Base-by-base conservation (phyloP, 2,113 vertebrate species). In the Connochaetes taurinus region DNA sequence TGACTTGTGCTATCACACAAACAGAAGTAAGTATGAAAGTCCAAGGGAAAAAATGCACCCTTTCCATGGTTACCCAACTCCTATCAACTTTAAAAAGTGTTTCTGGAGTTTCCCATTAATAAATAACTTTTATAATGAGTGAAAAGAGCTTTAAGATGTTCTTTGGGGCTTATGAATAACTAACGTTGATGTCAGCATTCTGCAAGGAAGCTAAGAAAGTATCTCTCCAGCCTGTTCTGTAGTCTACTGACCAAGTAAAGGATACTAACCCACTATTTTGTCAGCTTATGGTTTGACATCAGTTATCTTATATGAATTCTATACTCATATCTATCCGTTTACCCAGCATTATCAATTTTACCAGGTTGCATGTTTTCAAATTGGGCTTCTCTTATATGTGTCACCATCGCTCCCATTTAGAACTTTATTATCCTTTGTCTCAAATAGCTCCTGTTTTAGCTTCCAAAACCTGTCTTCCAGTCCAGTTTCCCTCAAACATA, bases 71-170 rank as follows among this genome's bases (percentile, higher is more conserved):
- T 89, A 89, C 6, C 0, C 0, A 7, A 50, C 7, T 90, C 40
- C 58, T 29, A n/a, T 5, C 82, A 97, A 45, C 0, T 0, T 87
- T 91, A 81, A 52, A 90, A 29, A 96, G 25, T 43, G 80, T 36
- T 80, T 84, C 84, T 74, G 6, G 47, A 86, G 52, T 80, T 62
- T 97, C 86, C 96, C 45, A 53, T 78, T 85, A 96, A 85, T 36
- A 93, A 96, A 86, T 62, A 16, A 90, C 71, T 95, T 93, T 71
- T 67, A 87, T 90, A 91, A 94, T 91, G 83, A 89, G 91, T 96
- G 58, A 40, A 91, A 95, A 71, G 36, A 21, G 7, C 9, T 95
- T 97, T 29, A 91, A 50, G 74, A 88, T 83, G 12, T 15, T 21
- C 13, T 50, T 3, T 71, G 16, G 80, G 25, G 9, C 64, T 87